Conservation (phyloP, 2,888 invertebrate genomes). For the Eristalis tenax region DNA sequence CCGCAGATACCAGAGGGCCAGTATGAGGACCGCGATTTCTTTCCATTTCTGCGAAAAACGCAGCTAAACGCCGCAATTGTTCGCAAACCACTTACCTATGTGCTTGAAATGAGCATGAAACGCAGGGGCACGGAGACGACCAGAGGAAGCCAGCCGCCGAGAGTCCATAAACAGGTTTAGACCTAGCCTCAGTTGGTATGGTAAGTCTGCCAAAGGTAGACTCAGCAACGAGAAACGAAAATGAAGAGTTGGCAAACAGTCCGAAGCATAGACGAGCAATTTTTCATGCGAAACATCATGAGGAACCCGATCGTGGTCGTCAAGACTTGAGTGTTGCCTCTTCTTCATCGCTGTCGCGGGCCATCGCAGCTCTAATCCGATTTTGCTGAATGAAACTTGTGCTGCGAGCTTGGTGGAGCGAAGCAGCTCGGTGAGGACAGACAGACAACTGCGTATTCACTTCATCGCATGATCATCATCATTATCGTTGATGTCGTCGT, state of each 20-base stretch:
- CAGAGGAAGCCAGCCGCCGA: neutral
- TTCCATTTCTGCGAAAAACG: slow-evolving; percentile 24
- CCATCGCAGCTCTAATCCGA: slow-evolving; percentile 31
- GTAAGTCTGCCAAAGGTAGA: slow-evolving; percentile 20
- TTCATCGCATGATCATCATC: slow-evolving; percentile 14
- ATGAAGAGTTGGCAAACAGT: neutral
- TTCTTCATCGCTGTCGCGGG: neutral
- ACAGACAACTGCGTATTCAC: slow-evolving; percentile 14
- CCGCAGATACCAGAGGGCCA: neutral
- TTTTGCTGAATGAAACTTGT: slow-evolving; percentile 49
- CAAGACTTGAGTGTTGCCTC: slow-evolving; percentile 22
- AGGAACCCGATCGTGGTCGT: slow-evolving; percentile 13
- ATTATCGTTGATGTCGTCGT: neutral
- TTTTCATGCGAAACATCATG: slow-evolving; percentile 42
- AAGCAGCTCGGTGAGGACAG: neutral
- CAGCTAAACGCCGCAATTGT: slow-evolving; percentile 41
- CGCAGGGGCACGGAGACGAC: slow-evolving; percentile 7
- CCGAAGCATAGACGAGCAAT: neutral
- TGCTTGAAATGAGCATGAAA: slow-evolving; percentile 31
- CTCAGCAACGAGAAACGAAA: neutral
- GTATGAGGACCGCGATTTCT: slow-evolving; percentile 7
- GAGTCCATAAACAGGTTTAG: slow-evolving; percentile 9
- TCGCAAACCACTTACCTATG: slow-evolving; percentile 35
- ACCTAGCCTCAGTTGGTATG: neutral
- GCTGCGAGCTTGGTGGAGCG: neutral